A percentile compares a stretch with the other conserved stretches of the same genome.
phyloP scores from a whole-genome alignment of 1,140 invertebrate species.

The Cyclargus thomasi region DNA sequence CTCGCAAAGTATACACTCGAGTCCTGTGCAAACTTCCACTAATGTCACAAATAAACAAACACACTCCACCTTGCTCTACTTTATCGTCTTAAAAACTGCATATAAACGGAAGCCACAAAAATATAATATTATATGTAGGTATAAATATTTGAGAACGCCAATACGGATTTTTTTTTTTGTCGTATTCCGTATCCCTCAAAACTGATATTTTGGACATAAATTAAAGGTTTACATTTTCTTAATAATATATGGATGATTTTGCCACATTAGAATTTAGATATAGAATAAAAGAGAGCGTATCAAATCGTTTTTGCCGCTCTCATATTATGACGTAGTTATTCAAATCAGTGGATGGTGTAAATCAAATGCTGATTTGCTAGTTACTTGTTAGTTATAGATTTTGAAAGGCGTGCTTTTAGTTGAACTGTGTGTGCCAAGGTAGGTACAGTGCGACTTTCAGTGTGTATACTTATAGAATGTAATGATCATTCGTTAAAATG shows the following conservation, averaged over 20 bases:
- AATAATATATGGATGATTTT: background rate
- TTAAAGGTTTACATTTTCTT: background rate
- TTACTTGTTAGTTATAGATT: background rate
- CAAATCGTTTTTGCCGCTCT: background rate
- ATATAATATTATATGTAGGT: no score
- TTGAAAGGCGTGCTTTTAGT: background rate
- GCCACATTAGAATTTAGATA: no score
- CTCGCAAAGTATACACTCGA: no score
- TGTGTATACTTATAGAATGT: background rate
- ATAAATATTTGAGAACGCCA: no score
- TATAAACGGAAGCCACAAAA: no score
- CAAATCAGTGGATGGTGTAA: background rate
- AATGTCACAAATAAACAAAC: background rate
- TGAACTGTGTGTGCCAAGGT: background rate
- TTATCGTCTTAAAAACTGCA: no score
- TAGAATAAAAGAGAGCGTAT: no score
- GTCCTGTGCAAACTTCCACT: slow-evolving; percentile 6
- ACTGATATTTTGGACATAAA: no score
- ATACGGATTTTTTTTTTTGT: no score
- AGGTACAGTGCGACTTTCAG: background rate
- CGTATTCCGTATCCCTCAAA: no score
- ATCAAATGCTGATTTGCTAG: background rate
- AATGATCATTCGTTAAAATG: background rate
- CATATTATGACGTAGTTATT: background rate
- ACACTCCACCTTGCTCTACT: background rate